Conservation (phyloP, 1,140 invertebrate genomes). For the Drosophila kepulauana region DNA sequence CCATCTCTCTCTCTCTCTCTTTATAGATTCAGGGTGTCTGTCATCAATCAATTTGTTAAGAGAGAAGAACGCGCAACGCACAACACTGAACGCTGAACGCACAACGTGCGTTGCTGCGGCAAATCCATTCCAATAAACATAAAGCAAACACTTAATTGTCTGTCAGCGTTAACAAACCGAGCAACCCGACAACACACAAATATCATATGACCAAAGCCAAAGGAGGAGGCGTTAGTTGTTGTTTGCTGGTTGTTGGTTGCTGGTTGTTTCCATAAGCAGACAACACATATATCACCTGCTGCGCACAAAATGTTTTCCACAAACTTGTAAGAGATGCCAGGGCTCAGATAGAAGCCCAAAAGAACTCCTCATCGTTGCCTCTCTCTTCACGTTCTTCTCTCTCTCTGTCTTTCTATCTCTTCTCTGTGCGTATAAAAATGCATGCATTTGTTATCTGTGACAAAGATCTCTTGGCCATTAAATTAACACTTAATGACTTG, state of each 20-base stretch:
- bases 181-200: slow-evolving; percentile 77
- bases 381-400: neutral
- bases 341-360: slow-evolving; percentile 59
- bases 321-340: slow-evolving; percentile 82
- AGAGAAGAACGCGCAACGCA: slow-evolving; percentile 36
- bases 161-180: slow-evolving; percentile 81
- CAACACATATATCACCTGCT: slow-evolving; percentile 83
- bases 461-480: slow-evolving; percentile 82
- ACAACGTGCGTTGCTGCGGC: slow-evolving; percentile 44
- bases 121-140: slow-evolving; percentile 82
- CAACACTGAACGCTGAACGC: slow-evolving; percentile 33
- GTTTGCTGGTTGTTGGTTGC: slow-evolving; percentile 33
- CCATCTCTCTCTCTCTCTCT: neutral
- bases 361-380: slow-evolving; percentile 55
- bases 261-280: slow-evolving; percentile 62
- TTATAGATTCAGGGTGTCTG: slow-evolving; percentile 37
- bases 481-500: slow-evolving; percentile 83
- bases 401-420: slow-evolving; percentile 5
- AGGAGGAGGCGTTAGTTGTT: slow-evolving; percentile 49
- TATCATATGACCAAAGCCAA: slow-evolving; percentile 70
- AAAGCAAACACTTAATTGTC: slow-evolving; percentile 83
- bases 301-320: slow-evolving; percentile 80
- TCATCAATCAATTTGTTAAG: slow-evolving; percentile 80
- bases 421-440: slow-evolving; percentile 61
- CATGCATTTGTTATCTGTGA: slow-evolving; percentile 81